phyloP scores from a whole-genome alignment of 2,888 invertebrate species.

The Panzeria rudis region DNA sequence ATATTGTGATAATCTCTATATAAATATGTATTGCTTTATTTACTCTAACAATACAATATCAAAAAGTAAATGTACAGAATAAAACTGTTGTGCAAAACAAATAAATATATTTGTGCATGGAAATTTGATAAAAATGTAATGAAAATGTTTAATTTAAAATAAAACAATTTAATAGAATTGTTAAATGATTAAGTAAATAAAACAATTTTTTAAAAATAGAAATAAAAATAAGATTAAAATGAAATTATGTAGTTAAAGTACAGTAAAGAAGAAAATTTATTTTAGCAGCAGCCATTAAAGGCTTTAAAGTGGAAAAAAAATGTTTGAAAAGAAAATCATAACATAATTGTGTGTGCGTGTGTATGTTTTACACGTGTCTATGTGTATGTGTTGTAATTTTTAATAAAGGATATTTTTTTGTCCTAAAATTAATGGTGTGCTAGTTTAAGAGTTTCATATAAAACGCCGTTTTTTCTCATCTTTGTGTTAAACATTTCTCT shows the following conservation, averaged over 20 bases:
- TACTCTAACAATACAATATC: constrained; percentile 9
- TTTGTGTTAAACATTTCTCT: neutral
- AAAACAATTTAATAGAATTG: neutral
- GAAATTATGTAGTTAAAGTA: neutral
- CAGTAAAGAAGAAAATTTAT: constrained; percentile 5
- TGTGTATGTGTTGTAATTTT: constrained; percentile 51
- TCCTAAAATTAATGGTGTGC: constrained; percentile 24
- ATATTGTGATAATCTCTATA: constrained; percentile 47
- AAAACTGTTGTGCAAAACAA: neutral
- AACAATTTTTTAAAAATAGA: neutral
- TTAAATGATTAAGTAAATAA: neutral
- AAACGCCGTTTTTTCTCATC: constrained; percentile 9
- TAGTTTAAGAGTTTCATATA: constrained; percentile 10
- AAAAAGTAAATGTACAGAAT: constrained; percentile 8
- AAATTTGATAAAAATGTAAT: constrained; percentile 21
- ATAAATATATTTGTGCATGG: constrained; percentile 19
- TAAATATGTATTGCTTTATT: constrained; percentile 15
- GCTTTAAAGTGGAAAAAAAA: constrained; percentile 46
- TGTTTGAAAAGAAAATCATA: constrained; percentile 20
- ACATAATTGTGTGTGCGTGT: constrained; percentile 14
- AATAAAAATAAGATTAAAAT: constrained; percentile 4
- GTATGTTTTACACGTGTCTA: constrained; percentile 37
- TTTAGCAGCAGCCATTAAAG: constrained; percentile 49
- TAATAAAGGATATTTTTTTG: neutral
- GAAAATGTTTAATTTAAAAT: neutral